phyloP scores from a whole-genome alignment of 2,797 vertebrate genomes.

The Notolepis coatsorum region DNA sequence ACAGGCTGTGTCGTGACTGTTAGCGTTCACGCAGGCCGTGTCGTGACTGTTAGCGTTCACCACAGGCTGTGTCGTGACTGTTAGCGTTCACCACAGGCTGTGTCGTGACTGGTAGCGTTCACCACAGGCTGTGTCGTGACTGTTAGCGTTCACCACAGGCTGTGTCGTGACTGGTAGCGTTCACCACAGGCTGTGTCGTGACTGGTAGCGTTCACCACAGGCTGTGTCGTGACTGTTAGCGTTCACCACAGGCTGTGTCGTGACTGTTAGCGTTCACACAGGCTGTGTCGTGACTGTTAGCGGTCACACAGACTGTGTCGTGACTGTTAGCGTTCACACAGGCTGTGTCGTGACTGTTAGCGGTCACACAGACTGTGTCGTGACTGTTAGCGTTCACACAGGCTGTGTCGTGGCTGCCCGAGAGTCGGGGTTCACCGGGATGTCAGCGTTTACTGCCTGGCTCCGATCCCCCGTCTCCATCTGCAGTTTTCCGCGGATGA shows the following conservation, averaged over 20 bases:
- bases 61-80: slow-evolving; percentile 47
- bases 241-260: slow-evolving; percentile 48
- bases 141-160: slow-evolving; percentile 44
- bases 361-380: slow-evolving; percentile 47
- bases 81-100: slow-evolving; percentile 44
- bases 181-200: slow-evolving; percentile 50
- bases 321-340: slow-evolving; percentile 46
- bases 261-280: slow-evolving; percentile 46
- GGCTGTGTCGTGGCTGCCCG: slow-evolving; percentile 55
- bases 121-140: slow-evolving; percentile 48
- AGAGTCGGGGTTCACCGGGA: slow-evolving; percentile 58
- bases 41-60: slow-evolving; percentile 51
- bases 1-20: slow-evolving; percentile 49
- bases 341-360: slow-evolving; percentile 51
- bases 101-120: slow-evolving; percentile 53
- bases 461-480: slow-evolving; percentile 46
- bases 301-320: slow-evolving; percentile 47
- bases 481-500: slow-evolving; percentile 52
- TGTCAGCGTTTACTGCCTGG: slow-evolving; percentile 69
- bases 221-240: slow-evolving; percentile 50
- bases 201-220: slow-evolving; percentile 45
- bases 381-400: slow-evolving; percentile 46
- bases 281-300: slow-evolving; percentile 51
- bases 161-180: slow-evolving; percentile 49
- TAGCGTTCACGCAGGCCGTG: slow-evolving; percentile 46